Evolutionary conservation across 1,140 invertebrate species (phyloP).

Genomic region (Solenopsis invicta): DNA sequence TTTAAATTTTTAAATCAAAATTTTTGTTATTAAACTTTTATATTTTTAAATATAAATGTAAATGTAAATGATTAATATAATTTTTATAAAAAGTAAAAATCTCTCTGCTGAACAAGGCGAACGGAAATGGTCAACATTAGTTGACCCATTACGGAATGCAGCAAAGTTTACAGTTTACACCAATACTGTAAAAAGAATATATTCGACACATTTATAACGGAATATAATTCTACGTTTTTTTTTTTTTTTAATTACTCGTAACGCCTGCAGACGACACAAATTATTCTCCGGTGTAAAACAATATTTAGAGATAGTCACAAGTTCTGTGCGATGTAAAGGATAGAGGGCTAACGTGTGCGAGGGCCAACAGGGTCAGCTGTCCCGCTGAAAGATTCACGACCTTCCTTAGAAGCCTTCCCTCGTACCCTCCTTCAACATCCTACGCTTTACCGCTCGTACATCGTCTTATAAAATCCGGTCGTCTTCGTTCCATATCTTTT

Average conservation of each 20-base stretch:
- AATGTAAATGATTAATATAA: too few relatives aligned
- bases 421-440: constrained; percentile 8
- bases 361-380: constrained; percentile 36
- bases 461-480: constrained; percentile 18
- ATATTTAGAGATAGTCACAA: constrained; percentile 32
- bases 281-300: background rate
- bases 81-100: too few relatives aligned
- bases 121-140: too few relatives aligned
- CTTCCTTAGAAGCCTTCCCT: constrained; percentile 6
- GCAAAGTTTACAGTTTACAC: too few relatives aligned
- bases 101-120: too few relatives aligned
- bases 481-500: background rate
- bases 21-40: too few relatives aligned
- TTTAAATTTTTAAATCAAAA: too few relatives aligned
- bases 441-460: background rate
- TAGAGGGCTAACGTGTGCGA: constrained; percentile 15
- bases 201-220: background rate
- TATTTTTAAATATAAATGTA: too few relatives aligned
- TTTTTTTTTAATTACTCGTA: background rate
- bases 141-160: too few relatives aligned
- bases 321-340: background rate
- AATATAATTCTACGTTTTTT: background rate
- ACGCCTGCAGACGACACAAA: background rate
- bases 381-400: constrained; percentile 44
- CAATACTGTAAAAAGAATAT: too few relatives aligned